These are phyloP conservation scores for Enteromius viviparus DNA, from an alignment of 2,797 vertebrate species.

Conservation along the genomic window DNA sequence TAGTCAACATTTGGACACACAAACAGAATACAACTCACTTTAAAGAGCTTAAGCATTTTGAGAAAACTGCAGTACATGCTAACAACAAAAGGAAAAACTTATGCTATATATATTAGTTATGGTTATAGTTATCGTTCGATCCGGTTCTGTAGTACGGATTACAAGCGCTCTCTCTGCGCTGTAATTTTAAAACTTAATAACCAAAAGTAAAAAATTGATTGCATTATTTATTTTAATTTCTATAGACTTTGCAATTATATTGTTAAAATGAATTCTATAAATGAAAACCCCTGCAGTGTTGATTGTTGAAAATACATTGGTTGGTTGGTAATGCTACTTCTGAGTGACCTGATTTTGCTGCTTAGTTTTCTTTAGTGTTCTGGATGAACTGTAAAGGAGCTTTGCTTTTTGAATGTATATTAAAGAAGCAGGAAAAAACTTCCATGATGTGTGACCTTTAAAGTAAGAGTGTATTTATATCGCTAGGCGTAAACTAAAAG, in stretches of 20 bases:
- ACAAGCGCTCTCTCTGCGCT: not conserved
- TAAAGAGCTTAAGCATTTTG: not conserved
- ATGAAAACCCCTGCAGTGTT: not conserved
- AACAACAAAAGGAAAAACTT: not conserved
- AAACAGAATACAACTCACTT: not conserved
- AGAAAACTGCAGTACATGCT: not conserved
- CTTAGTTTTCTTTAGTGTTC: conserved; percentile 3
- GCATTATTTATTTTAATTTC: not conserved
- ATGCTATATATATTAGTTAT: not conserved
- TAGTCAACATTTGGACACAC: not conserved
- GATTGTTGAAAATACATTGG: not conserved
- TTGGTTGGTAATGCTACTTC: not conserved
- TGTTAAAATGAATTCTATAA: not conserved
- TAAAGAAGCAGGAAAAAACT: not conserved
- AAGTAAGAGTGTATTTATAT: not conserved
- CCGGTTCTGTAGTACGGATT: not conserved
- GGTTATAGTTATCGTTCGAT: not conserved
- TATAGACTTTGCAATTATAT: not conserved
- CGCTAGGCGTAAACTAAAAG: not conserved
- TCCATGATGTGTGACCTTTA: not conserved
- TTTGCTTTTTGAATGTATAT: conserved; percentile 18
- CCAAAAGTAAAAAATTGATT: not conserved
- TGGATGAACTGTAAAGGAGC: not conserved
- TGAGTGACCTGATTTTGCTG: conserved; percentile 8
- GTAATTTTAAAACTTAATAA: not conserved